These are phyloP conservation scores for Brachionus koreanus DNA, from an alignment of 1,140 invertebrate genomes.

Conservation along the genomic window DNA sequence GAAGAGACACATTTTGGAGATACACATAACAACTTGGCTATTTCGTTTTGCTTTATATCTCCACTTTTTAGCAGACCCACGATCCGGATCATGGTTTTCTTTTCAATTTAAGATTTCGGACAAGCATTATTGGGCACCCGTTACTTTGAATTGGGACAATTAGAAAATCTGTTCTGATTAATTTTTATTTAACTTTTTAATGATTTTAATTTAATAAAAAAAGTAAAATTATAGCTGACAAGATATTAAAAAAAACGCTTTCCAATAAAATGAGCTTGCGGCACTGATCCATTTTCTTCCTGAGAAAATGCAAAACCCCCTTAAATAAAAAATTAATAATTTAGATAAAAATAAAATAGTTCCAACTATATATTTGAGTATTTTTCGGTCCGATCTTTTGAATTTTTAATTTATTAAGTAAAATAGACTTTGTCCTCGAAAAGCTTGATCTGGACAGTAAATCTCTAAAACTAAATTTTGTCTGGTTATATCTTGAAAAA, in stretches of 20 bases:
- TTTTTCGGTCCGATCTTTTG: neutral
- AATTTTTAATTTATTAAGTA: neutral
- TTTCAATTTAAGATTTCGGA: too few species aligned
- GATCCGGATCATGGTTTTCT: too few species aligned
- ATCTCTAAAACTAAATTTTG: neutral
- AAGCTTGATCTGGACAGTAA: neutral
- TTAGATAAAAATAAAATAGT: neutral
- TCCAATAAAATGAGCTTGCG: conserved; percentile 65
- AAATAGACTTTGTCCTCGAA: neutral
- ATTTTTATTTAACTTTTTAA: too few species aligned
- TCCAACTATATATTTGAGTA: conserved; percentile 48
- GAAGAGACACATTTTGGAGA: too few species aligned
- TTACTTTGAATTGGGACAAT: too few species aligned
- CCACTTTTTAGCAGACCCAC: too few species aligned
- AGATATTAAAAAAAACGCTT: neutral
- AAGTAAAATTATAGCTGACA: neutral
- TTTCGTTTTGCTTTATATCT: too few species aligned
- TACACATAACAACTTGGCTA: too few species aligned
- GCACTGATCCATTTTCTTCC: conserved; percentile 90
- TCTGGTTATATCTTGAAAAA: conserved; percentile 48
- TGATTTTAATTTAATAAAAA: neutral
- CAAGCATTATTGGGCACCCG: too few species aligned
- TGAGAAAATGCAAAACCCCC: conserved; percentile 93
- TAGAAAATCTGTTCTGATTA: too few species aligned
- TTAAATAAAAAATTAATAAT: neutral